Evolutionary conservation across 2,113 vertebrate species (phyloP), one percentile per base, ranked within the genome.

Genomic region (Scopus umbretta): DNA sequence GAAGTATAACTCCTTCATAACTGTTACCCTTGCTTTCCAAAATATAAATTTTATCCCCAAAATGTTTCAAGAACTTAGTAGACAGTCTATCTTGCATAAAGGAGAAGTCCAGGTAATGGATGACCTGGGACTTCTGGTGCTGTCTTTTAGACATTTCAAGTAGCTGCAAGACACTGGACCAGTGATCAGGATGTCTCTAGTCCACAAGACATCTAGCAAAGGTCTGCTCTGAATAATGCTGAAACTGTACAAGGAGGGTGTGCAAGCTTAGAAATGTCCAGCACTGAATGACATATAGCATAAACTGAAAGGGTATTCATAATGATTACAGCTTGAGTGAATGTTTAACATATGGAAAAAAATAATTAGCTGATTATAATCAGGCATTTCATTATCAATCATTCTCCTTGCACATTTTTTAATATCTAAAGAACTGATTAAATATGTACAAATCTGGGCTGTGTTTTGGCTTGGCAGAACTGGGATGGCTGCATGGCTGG

Each of bases 331-430:
- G 45, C 50, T 92, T 0, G 0, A 95, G 18, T 49, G 73, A 63
- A 74, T 81, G 76, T 52, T 85, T 91, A 94, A 76, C 89, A 52
- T 73, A 78, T 72, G 73, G 91, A 87, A 89, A 88, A 94, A 94
- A 92, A 79, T 63, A 89, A 92, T 87, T 74, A 92, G 61, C 61
- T 92, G 89, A 89, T 96, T 90, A 95, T 56, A 87, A 91, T 92
- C 56, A 91, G 21, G 36, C 29, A 67, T 84, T 71, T 91, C 91
- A 47, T 78, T 79, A 92, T 89, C 88, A 78, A 66, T 86, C 63
- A 88, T 67, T 92, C 80, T 78, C 65, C 76, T 36, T 49, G 61
- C 47, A 74, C 38, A 6, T 73, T 70, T 88, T 90, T 78, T 30
- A 62, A 36, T 67, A 32, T 49, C 52, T 71, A 45, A 78, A 91